These are phyloP conservation scores for Drosophila cyrtoloma DNA, from an alignment of 2,888 invertebrate genomes.

Conservation along the genomic window DNA sequence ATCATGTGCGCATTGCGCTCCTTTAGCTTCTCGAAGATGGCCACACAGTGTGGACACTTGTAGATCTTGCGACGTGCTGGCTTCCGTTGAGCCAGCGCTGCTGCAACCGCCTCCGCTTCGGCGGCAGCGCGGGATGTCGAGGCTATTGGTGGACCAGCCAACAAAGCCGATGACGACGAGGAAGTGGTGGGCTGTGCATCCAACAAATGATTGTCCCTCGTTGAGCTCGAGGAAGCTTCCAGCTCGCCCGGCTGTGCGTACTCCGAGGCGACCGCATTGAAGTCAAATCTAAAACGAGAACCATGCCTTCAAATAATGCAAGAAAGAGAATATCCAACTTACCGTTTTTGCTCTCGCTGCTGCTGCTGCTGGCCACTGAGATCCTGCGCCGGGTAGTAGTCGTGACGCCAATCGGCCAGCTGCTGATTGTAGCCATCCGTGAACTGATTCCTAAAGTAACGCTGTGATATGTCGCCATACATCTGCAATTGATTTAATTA, in stretches of 20 bases:
- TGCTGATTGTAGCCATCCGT: slow-evolving; percentile 74
- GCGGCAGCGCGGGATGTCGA: slow-evolving; percentile 67
- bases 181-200: slow-evolving; percentile 69
- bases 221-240: slow-evolving; percentile 46
- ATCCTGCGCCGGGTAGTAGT: slow-evolving; percentile 83
- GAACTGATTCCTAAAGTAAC: slow-evolving; percentile 81
- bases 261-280: slow-evolving; percentile 61
- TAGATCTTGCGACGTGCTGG: slow-evolving; percentile 82
- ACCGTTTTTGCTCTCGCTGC: slow-evolving; percentile 75
- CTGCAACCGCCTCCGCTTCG: slow-evolving; percentile 61
- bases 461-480: slow-evolving; percentile 84
- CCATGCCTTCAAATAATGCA: neutral
- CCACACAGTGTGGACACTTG: slow-evolving; percentile 84
- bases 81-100: slow-evolving; percentile 61
- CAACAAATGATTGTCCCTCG: slow-evolving; percentile 48
- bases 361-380: slow-evolving; percentile 73
- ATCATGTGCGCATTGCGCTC: slow-evolving; percentile 85
- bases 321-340: neutral
- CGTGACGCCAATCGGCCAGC: slow-evolving; percentile 83
- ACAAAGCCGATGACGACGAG: slow-evolving; percentile 70
- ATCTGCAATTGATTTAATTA: slow-evolving; percentile 59
- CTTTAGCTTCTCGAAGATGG: slow-evolving; percentile 82
- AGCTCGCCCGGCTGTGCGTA: slow-evolving; percentile 40
- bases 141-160: slow-evolving; percentile 82
- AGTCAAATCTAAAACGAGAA: slow-evolving; percentile 57